Percentiles rank a stretch among this genome's conserved stretches.
phyloP scores from a whole-genome alignment of 2,113 vertebrate species.

The Mirza zaza region DNA sequence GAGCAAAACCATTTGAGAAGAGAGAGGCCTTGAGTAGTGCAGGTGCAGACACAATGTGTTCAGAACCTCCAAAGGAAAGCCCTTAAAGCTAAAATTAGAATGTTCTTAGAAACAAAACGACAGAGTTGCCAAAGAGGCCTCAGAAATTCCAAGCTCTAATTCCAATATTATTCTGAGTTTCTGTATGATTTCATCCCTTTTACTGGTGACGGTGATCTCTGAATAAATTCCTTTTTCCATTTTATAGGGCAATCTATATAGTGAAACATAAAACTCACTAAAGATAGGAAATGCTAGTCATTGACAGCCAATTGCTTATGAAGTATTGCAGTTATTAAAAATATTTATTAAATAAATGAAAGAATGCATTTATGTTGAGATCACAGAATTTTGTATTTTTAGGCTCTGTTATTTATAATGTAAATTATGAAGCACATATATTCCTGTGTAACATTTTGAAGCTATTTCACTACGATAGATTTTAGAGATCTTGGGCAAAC shows the following conservation, averaged over 20 bases:
- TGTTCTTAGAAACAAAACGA: conserved; percentile 47
- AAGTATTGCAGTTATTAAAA: background rate
- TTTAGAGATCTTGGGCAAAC: background rate
- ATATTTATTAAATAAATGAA: background rate
- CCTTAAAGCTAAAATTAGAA: conserved; percentile 68
- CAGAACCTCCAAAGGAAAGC: conserved; percentile 46
- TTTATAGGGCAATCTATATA: background rate
- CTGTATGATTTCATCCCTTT: background rate
- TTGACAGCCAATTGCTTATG: background rate
- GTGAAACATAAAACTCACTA: background rate
- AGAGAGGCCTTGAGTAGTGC: conserved; percentile 62
- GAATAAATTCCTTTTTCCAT: background rate
- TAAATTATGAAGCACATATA: background rate
- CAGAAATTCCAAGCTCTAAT: conserved; percentile 26
- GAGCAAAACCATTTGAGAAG: background rate
- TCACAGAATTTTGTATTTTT: background rate
- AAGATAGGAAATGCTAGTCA: background rate
- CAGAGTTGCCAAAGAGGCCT: background rate
- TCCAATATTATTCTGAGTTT: background rate
- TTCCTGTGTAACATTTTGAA: background rate
- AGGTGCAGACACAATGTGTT: background rate
- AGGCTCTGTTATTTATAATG: background rate
- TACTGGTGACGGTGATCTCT: background rate
- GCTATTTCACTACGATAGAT: background rate
- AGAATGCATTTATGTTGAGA: background rate